Conservation (phyloP, 2,113 vertebrate species). For the Craseonycteris thonglongyai region DNA sequence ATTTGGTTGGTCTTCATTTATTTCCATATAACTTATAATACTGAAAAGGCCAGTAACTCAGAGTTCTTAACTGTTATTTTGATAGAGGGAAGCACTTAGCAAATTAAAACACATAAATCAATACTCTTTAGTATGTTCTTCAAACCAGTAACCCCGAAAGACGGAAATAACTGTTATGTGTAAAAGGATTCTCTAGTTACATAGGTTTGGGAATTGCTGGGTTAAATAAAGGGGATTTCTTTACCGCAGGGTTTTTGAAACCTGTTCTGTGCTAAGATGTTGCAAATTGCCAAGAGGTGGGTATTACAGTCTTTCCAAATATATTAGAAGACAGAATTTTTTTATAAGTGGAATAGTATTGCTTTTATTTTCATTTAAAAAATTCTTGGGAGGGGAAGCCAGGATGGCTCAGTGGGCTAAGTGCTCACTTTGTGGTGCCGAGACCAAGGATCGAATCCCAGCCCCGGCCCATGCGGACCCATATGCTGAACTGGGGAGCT, state of each 20-base stretch:
- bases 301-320: neutral
- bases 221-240: slow-evolving; percentile 8
- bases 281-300: neutral
- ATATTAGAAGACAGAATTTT: neutral
- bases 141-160: neutral
- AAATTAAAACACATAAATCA: neutral
- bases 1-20: neutral
- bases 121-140: neutral
- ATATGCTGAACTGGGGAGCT: too few species aligned
- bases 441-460: too few species aligned
- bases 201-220: neutral
- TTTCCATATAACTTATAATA: neutral
- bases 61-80: neutral
- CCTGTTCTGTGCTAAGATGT: neutral
- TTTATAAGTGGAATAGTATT: neutral
- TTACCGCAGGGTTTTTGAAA: neutral
- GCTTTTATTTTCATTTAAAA: too few species aligned
- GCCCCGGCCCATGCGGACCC: too few species aligned
- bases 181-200: slow-evolving; percentile 11
- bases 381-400: too few species aligned
- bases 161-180: neutral
- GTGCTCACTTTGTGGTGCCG: too few species aligned
- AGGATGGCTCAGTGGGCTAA: too few species aligned
- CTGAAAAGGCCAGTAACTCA: neutral
- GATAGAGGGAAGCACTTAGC: neutral